Evolutionary conservation across 1,140 invertebrate genomes (phyloP).

Genomic region (Drosophila guanche): DNA sequence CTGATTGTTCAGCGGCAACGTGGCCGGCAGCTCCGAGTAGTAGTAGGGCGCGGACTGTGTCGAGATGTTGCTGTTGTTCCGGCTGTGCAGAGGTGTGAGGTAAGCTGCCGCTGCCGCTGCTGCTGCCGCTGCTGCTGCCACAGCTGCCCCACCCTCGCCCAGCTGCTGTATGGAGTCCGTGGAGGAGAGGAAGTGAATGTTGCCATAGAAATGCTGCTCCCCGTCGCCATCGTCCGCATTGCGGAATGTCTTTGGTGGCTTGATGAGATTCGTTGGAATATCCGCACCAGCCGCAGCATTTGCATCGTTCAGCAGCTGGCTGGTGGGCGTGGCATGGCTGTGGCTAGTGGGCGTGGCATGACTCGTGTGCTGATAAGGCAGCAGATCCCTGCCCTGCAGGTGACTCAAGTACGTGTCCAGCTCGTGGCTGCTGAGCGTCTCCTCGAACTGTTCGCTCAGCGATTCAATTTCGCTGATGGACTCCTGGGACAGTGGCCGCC

Average conservation of each 20-base stretch:
- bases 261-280: conserved; percentile 72
- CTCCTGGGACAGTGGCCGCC: conserved; percentile 89
- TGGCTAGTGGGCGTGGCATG: not conserved
- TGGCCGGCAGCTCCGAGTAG: conserved; percentile 88
- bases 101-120: conserved; percentile 7
- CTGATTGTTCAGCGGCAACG: conserved; percentile 87
- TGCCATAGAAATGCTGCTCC: conserved; percentile 80
- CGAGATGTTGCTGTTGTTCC: conserved; percentile 83
- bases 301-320: conserved; percentile 53
- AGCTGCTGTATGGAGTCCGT: conserved; percentile 77
- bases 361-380: conserved; percentile 44
- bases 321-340: conserved; percentile 46
- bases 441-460: conserved; percentile 86
- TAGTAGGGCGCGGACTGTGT: conserved; percentile 91
- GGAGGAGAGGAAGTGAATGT: conserved; percentile 81
- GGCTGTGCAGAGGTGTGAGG: conserved; percentile 72
- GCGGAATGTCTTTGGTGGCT: conserved; percentile 79
- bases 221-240: conserved; percentile 62
- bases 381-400: conserved; percentile 85
- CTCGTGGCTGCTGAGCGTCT: conserved; percentile 85
- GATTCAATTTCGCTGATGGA: conserved; percentile 87
- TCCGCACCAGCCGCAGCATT: conserved; percentile 45
- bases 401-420: conserved; percentile 88
- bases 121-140: conserved; percentile 15
- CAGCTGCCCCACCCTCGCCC: conserved; percentile 18